Evolutionary conservation across 2,113 vertebrate species (phyloP).

Genomic region (Atractosteus spatula): DNA sequence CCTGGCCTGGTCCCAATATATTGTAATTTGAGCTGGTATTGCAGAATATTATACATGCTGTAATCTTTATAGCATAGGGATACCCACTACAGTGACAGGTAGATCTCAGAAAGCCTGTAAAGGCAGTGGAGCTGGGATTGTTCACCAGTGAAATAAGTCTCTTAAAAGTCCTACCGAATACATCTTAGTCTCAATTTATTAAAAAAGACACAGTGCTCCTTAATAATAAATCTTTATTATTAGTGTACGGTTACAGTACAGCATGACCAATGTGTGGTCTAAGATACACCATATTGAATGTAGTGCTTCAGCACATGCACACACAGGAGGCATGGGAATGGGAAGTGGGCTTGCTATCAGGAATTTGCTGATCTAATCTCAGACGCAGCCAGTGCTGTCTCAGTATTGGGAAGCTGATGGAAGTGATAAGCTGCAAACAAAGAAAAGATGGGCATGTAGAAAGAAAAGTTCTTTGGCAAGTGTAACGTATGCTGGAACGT

Average conservation of each 20-base stretch:
- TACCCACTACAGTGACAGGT: no score
- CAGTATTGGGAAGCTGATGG: neutral
- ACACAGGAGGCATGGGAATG: no score
- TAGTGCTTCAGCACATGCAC: constrained; percentile 10
- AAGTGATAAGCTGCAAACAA: no score
- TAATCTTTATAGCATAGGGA: no score
- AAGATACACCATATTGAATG: neutral
- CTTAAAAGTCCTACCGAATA: neutral
- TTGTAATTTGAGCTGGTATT: no score
- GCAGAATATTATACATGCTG: no score
- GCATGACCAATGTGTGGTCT: neutral
- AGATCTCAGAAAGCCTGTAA: neutral
- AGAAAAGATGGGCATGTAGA: neutral
- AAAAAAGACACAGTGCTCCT: neutral
- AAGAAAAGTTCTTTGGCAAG: neutral
- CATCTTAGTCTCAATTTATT: neutral
- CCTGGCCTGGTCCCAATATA: no score
- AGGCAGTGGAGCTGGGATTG: neutral
- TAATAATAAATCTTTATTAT: constrained; percentile 23
- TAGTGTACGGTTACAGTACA: constrained; percentile 17
- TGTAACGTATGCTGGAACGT: neutral
- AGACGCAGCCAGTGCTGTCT: neutral
- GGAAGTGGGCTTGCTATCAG: neutral
- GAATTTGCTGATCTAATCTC: neutral
- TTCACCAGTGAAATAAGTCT: neutral